These are phyloP conservation scores for Gibbula magus DNA, from an alignment of 2,888 invertebrate genomes.

Conservation along the genomic window DNA sequence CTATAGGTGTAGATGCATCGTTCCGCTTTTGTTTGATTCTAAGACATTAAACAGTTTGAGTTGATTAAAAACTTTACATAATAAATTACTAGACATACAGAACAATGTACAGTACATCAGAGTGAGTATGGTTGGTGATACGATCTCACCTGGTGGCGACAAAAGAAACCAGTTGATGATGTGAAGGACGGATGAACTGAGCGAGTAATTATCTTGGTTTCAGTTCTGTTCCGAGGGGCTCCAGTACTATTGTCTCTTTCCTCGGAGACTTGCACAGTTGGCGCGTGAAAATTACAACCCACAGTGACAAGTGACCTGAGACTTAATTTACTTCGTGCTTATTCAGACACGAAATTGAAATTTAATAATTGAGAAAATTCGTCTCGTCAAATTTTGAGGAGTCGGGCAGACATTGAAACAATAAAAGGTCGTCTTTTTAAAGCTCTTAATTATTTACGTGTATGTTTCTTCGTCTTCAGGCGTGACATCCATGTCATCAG, in stretches of 20 bases:
- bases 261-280: neutral
- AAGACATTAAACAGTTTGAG: too few species aligned
- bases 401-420: neutral
- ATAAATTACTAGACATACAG: too few species aligned
- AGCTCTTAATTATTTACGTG: neutral
- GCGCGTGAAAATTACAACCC: neutral
- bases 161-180: too few species aligned
- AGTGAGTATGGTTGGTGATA: too few species aligned
- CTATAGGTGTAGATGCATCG: too few species aligned
- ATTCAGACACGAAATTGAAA: slow-evolving; percentile 21
- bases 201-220: too few species aligned
- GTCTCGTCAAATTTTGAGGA: neutral
- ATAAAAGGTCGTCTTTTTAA: slow-evolving; percentile 1
- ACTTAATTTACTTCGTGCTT: neutral
- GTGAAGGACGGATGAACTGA: too few species aligned
- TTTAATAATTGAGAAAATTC: slow-evolving; percentile 16
- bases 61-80: too few species aligned
- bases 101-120: too few species aligned
- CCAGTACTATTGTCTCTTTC: neutral
- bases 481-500: slow-evolving; percentile 1
- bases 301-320: neutral
- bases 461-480: neutral
- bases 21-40: too few species aligned
- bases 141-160: too few species aligned
- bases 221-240: too few species aligned